Evolutionary conservation across 2,797 vertebrate genomes (phyloP).

Genomic region (Hafferia zeledoni): DNA sequence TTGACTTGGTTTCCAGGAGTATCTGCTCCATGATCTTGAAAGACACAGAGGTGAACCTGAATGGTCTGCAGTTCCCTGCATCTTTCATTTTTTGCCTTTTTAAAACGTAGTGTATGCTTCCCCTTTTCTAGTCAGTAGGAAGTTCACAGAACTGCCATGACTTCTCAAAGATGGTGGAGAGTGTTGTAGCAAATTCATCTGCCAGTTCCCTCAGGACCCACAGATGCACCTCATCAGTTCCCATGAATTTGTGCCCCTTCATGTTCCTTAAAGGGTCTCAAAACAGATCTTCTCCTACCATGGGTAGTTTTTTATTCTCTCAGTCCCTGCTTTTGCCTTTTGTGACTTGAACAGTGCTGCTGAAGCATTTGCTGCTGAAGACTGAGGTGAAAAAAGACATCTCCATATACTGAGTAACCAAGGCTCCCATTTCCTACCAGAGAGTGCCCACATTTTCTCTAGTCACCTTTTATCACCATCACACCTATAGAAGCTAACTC

Average conservation of each 20-base stretch:
- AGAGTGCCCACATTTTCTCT: neutral
- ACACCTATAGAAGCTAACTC: neutral
- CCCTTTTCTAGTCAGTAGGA: neutral
- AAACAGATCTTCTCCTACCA: neutral
- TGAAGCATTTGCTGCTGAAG: neutral
- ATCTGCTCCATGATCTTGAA: neutral
- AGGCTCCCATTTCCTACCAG: neutral
- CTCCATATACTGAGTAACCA: neutral
- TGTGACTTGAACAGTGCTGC: neutral
- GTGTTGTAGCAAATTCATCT: neutral
- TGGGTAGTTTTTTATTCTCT: neutral
- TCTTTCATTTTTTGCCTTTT: neutral
- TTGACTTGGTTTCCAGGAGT: neutral
- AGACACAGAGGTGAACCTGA: neutral
- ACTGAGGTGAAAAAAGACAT: neutral
- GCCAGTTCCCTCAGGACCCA: neutral
- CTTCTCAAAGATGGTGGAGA: neutral
- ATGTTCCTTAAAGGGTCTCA: neutral
- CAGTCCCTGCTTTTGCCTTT: neutral
- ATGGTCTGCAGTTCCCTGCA: neutral
- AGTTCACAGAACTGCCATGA: neutral
- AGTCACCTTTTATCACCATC: neutral
- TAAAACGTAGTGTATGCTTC: neutral
- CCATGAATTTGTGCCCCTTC: neutral
- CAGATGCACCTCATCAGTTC: neutral